These are phyloP conservation scores for Oreohelix idahoensis DNA, from an alignment of 1,140 invertebrate genomes.

Conservation along the genomic window DNA sequence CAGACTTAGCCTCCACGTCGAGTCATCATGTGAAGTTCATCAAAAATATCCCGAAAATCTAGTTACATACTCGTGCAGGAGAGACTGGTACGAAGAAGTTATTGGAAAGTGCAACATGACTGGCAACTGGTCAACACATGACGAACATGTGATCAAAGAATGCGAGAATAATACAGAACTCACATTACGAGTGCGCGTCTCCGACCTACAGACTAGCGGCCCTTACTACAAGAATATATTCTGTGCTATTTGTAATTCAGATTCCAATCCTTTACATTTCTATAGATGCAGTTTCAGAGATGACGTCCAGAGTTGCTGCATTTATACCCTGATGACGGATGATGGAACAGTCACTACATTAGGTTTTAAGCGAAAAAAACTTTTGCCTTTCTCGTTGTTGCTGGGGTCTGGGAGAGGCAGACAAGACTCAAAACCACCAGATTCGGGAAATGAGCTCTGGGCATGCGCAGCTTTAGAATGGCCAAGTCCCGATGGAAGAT, in stretches of 20 bases:
- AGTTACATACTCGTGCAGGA: background rate
- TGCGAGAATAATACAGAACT: background rate
- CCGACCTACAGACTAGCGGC: too few species aligned
- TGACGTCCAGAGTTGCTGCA: background rate
- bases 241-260: slow-evolving; percentile 16
- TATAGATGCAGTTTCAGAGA: background rate
- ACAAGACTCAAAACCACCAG: background rate
- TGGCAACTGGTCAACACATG: background rate
- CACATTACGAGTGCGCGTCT: background rate
- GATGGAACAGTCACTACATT: too few species aligned
- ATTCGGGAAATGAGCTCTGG: background rate
- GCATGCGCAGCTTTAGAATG: background rate
- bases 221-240: slow-evolving; percentile 5
- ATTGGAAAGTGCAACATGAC: background rate
- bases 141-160: background rate
- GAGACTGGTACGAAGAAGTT: background rate
- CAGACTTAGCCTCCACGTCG: background rate
- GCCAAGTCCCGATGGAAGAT: background rate
- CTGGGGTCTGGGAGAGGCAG: background rate
- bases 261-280: background rate
- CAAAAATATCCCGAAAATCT: background rate
- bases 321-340: background rate
- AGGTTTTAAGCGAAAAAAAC: background rate
- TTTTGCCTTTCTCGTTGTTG: background rate
- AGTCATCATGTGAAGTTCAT: background rate